A percentile compares a stretch with the other conserved stretches of the same genome.
phyloP scores from a whole-genome alignment of 64 coral and sea anemone species.

The Platygyra sinensis region DNA sequence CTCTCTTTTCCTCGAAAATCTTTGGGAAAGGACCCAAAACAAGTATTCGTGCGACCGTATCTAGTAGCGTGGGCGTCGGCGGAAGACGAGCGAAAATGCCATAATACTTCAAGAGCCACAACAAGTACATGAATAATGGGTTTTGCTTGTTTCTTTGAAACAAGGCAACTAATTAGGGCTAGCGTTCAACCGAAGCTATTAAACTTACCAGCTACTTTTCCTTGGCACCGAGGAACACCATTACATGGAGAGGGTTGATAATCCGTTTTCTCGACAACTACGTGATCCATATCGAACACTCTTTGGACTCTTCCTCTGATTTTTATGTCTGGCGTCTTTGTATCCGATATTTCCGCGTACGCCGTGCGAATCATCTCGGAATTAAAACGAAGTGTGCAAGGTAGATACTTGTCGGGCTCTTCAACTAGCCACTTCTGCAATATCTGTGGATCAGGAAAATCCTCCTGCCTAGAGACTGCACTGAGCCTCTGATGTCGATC shows the following conservation, averaged over 20 bases:
- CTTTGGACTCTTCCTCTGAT: conserved; percentile 50
- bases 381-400: conserved; percentile 46
- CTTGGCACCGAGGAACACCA: background rate
- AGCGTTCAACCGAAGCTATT: background rate
- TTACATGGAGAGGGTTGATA: background rate
- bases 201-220: conserved; percentile 16
- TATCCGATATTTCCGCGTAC: conserved; percentile 56
- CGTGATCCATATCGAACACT: conserved; percentile 73
- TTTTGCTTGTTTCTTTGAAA: no score
- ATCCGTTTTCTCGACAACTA: conserved; percentile 33
- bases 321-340: conserved; percentile 69
- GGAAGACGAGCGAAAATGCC: no score
- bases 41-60: no score
- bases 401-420: conserved; percentile 24
- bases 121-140: no score
- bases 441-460: conserved; percentile 47
- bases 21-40: no score
- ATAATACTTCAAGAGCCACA: no score
- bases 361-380: conserved; percentile 25
- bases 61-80: no score
- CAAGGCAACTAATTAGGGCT: no score
- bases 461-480: background rate
- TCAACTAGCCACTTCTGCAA: background rate
- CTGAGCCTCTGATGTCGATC: background rate
- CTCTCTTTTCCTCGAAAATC: no score